phyloP scores from a whole-genome alignment of 2,797 vertebrate species.

The Oryzias dopingdopingensis region DNA sequence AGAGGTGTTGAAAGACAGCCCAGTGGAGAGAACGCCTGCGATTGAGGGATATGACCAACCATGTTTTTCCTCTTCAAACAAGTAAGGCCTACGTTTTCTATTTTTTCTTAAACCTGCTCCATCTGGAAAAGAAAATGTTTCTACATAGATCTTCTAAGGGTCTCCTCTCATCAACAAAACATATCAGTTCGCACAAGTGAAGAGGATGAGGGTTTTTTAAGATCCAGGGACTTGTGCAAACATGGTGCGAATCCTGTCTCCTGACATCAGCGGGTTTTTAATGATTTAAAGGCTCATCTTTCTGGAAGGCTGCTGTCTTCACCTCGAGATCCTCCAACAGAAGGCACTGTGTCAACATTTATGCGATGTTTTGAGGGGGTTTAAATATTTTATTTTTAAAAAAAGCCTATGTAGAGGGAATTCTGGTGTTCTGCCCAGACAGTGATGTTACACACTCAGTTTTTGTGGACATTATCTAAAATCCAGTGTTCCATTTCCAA shows the following conservation, averaged over 20 bases:
- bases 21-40: constrained; percentile 5
- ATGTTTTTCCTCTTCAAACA: constrained; percentile 2
- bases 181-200: constrained; percentile 13
- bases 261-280: constrained; percentile 7
- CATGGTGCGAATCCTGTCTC: constrained; percentile 14
- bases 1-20: constrained; percentile 18
- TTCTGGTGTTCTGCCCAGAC: too few relatives aligned
- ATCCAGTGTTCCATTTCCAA: too few relatives aligned
- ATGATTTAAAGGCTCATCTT: constrained; percentile 11
- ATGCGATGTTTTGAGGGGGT: too few relatives aligned
- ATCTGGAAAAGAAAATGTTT: not conserved
- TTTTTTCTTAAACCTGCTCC: not conserved
- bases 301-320: constrained; percentile 15
- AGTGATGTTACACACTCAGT: too few relatives aligned
- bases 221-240: constrained; percentile 13
- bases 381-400: too few relatives aligned
- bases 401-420: too few relatives aligned
- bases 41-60: constrained; percentile 19
- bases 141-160: not conserved
- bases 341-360: too few relatives aligned
- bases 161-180: not conserved
- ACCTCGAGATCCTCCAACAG: not conserved
- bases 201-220: constrained; percentile 2
- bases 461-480: too few relatives aligned
- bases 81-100: not conserved